Conservation (phyloP, 2,113 vertebrate species). For the Mugil cephalus region DNA sequence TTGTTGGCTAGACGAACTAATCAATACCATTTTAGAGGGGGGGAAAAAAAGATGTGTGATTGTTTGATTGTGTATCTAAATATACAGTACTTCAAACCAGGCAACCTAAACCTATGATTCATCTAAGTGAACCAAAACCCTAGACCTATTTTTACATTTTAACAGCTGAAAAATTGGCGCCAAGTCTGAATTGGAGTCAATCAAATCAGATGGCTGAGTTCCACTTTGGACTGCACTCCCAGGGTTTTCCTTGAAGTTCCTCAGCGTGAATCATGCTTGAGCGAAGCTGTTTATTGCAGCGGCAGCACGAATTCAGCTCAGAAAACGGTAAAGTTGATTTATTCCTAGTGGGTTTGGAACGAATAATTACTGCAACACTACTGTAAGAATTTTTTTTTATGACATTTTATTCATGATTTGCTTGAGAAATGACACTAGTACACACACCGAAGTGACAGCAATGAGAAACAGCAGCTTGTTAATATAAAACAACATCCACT, state of each 20-base stretch:
- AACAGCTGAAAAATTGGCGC: conserved; percentile 3
- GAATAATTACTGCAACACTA: background rate
- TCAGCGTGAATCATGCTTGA: conserved; percentile 6
- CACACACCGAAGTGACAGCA: background rate
- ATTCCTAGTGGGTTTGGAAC: background rate
- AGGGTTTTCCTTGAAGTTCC: conserved; percentile 2
- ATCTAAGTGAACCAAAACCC: conserved; percentile 11
- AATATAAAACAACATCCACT: background rate
- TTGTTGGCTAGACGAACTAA: conserved; percentile 54
- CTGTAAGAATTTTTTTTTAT: background rate
- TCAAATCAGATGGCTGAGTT: conserved; percentile 22
- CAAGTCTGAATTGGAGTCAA: conserved; percentile 24
- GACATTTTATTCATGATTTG: background rate
- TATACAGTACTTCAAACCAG: background rate
- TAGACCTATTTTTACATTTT: conserved; percentile 11
- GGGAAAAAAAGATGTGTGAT: conserved; percentile 8
- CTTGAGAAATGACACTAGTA: background rate
- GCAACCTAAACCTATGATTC: conserved; percentile 6
- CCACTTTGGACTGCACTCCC: conserved; percentile 7
- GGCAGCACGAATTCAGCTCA: background rate
- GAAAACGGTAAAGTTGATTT: background rate
- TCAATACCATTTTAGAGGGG: conserved; percentile 46
- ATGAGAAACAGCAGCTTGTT: background rate
- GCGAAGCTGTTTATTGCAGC: conserved; percentile 6
- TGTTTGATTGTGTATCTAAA: conserved; percentile 28